A percentile compares a stretch with the other conserved stretches of the same genome.
Evolutionary conservation across 2,113 vertebrate genomes (phyloP).

Genomic region (Pterocles gutturalis): DNA sequence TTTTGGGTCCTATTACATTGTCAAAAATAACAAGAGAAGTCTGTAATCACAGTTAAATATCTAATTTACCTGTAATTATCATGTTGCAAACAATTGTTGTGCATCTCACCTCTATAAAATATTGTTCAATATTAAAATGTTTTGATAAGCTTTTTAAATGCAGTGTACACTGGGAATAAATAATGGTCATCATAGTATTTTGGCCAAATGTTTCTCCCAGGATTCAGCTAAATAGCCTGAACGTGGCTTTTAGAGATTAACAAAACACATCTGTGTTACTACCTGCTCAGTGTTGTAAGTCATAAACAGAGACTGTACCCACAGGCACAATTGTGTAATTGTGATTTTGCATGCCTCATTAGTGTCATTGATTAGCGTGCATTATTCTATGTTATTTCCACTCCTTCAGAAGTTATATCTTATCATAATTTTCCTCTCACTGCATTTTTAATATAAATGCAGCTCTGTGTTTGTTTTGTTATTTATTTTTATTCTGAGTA

Average conservation of each 20-base stretch:
- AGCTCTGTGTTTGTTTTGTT: neutral
- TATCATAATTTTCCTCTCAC: neutral
- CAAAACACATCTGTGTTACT: neutral
- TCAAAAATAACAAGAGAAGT: neutral
- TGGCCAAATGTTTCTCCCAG: neutral
- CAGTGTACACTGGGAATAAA: neutral
- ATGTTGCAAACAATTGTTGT: neutral
- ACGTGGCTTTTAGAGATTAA: neutral
- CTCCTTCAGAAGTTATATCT: neutral
- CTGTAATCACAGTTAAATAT: neutral
- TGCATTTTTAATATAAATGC: neutral
- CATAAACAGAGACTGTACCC: neutral
- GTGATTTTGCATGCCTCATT: constrained; percentile 7
- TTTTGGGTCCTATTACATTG: neutral
- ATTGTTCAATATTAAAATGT: neutral
- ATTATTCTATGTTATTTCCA: neutral
- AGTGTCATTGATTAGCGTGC: neutral
- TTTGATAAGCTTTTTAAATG: neutral
- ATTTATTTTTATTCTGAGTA: neutral
- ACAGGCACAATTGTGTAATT: neutral
- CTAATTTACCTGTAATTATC: neutral
- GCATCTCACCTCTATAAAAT: neutral
- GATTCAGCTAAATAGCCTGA: neutral
- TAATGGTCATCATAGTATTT: neutral
- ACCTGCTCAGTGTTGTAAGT: neutral